Base-by-base conservation (phyloP, 2,888 invertebrate genomes). In the Monopis laevigella region DNA sequence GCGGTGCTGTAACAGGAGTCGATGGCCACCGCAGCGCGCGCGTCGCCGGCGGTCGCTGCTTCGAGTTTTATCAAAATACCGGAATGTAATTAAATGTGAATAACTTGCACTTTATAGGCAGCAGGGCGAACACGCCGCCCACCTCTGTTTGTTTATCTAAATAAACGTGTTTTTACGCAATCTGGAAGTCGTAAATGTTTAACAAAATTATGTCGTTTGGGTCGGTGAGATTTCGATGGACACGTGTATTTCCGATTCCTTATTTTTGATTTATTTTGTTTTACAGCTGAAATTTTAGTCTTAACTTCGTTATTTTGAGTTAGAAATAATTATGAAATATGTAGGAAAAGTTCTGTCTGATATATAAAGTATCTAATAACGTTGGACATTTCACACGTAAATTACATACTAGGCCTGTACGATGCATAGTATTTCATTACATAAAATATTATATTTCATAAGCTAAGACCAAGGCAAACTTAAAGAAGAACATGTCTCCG, bases 121-220 rank as follows among this genome's bases (percentile, higher is more conserved):
- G 69, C 62, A 73, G 77, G 68, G 70, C 67, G 64, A 69, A 62
- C 17, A 26, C 36, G 59, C 61, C 69, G 62, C 27, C 35, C 36
- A 67, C 59, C 61, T 65, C 65, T 75, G 62, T 78, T 78, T 78
- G 68, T 75, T 75, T 77, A 74, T 72, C 68, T 64, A 72, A 75
- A 74, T 74, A 77, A 66, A 69, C 71, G 73, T 71, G 73, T 77
- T 78, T 78, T 80, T 77, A 80, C 73, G 78, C 77, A 75, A 78
- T 75, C 75, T 75, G 80, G 80, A 80, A 80, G 80, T 80, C 73
- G 74, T 80, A 73, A 80, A 77, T 69, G 65, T 67, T 63, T 64
- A 73, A 74, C 73, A 71, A 74, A 77, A 78, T 78, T 80, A 77
- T 78, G 77, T 78, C 78, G 77, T 78, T 36, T 21, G 36, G 12